Conservation (phyloP, 2,113 vertebrate species). For the Melanocharis versteri region DNA sequence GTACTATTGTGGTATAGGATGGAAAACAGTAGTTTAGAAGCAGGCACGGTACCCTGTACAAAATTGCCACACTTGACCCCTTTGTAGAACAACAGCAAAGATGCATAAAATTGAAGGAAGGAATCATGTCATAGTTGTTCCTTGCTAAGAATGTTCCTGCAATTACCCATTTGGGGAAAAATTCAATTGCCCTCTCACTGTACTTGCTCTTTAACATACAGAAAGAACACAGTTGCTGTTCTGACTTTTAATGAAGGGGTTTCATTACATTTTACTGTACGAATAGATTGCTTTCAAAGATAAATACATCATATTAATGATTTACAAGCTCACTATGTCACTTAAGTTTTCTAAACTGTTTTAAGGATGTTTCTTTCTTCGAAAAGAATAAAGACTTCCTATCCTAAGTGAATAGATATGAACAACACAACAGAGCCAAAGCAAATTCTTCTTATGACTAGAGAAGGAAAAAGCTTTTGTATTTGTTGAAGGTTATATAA, state of each 20-base stretch:
- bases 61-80: not conserved
- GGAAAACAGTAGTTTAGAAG: not conserved
- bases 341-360: not conserved
- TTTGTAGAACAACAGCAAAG: not conserved
- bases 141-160: not conserved
- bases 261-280: not conserved
- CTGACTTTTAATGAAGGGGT: not conserved
- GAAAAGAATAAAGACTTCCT: not conserved
- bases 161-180: not conserved
- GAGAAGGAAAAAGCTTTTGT: not conserved
- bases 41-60: rapidly evolving
- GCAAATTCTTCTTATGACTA: not conserved
- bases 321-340: not conserved
- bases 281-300: not conserved
- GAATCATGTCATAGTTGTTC: rapidly evolving
- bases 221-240: not conserved
- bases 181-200: not conserved
- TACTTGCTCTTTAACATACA: not conserved
- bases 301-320: not conserved
- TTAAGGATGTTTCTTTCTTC: not conserved
- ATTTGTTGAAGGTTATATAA: not conserved
- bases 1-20: not conserved
- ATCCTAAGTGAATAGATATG: not conserved
- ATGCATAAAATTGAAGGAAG: not conserved
- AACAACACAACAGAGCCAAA: not conserved